Percentiles rank a stretch among this genome's conserved stretches.
phyloP scores from a whole-genome alignment of 2,113 vertebrate species.

The Rhinopithecus roxellana region DNA sequence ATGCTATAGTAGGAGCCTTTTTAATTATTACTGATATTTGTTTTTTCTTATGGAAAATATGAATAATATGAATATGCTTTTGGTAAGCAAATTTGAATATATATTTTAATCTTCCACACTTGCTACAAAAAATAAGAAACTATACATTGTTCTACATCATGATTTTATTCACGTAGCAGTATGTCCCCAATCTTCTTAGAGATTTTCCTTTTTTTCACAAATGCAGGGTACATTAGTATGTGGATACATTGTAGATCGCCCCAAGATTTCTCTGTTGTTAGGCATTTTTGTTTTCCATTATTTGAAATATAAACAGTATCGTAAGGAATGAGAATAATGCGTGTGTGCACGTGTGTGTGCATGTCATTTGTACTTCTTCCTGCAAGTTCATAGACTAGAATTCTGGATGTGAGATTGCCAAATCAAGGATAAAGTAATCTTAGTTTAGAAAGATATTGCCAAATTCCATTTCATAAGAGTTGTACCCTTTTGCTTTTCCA shows the following conservation, averaged over 20 bases:
- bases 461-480: too few species aligned
- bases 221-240: background rate
- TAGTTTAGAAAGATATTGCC: background rate
- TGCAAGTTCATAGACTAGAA: background rate
- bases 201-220: background rate
- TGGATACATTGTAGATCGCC: background rate
- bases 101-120: background rate
- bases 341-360: background rate
- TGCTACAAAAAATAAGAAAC: background rate
- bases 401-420: slow-evolving; percentile 4
- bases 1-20: background rate
- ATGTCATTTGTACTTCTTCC: background rate
- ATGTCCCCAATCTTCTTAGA: background rate
- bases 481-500: background rate
- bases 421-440: slow-evolving; percentile 11
- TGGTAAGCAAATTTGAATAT: background rate
- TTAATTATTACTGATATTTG: slow-evolving; percentile 18
- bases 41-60: slow-evolving; percentile 35
- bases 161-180: background rate
- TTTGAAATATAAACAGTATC: background rate
- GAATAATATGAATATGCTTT: slow-evolving; percentile 34
- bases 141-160: background rate
- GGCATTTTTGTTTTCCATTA: background rate
- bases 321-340: background rate
- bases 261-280: background rate